Percentiles rank a stretch among this genome's conserved stretches.
Evolutionary conservation across 2,113 vertebrate genomes (phyloP).

Genomic region (Pseudorhombus dupliciocellatus): DNA sequence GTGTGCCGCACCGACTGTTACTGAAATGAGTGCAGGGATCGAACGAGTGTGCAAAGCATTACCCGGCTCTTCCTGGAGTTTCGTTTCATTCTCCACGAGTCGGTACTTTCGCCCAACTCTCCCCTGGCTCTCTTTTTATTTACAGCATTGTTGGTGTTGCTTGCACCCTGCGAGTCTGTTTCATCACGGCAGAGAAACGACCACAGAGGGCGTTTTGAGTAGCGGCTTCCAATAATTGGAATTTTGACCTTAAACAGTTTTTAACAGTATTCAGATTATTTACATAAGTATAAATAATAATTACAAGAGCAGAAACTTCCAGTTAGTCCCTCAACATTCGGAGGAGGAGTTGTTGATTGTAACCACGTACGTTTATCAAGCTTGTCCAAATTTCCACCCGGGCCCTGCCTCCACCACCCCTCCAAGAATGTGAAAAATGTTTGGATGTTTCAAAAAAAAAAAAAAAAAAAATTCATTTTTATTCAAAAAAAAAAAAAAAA

Average conservation of each 20-base stretch:
- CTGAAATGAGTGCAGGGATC: conserved; percentile 38
- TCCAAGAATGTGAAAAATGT: conserved; percentile 78
- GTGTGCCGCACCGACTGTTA: conserved; percentile 46
- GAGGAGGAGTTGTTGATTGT: conserved; percentile 33
- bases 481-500: conserved; percentile 49
- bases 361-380: conserved; percentile 49
- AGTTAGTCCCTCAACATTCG: conserved; percentile 22
- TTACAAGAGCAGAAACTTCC: conserved; percentile 30
- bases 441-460: conserved; percentile 63
- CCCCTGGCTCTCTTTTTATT: not conserved
- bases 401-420: conserved; percentile 60
- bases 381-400: conserved; percentile 67
- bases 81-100: not conserved
- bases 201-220: not conserved
- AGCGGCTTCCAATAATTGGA: too few relatives aligned
- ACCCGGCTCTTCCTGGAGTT: not conserved
- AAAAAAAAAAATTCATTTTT: conserved; percentile 46
- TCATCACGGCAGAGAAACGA: not conserved
- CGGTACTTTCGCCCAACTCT: not conserved
- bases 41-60: conserved; percentile 18
- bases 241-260: too few relatives aligned
- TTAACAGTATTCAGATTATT: too few relatives aligned
- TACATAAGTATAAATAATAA: too few relatives aligned
- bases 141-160: not conserved
- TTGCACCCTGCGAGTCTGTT: not conserved